phyloP scores from a whole-genome alignment of 1,140 invertebrate species.

The Antheraea mylitta region DNA sequence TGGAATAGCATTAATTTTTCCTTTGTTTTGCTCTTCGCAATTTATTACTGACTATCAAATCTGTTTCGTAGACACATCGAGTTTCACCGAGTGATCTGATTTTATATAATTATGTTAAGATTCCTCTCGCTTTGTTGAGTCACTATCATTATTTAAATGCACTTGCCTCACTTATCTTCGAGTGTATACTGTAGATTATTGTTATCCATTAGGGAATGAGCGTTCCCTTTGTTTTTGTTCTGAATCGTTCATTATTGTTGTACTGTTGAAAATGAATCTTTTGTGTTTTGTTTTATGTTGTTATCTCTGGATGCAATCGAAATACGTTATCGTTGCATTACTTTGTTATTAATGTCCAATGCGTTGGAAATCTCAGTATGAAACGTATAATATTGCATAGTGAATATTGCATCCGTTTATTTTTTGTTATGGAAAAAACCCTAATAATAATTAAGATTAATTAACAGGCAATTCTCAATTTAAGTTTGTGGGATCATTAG shows the following conservation, averaged over 20 bases:
- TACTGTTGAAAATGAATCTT: constrained; percentile 6
- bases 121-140: constrained; percentile 6
- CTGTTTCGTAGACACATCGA: neutral
- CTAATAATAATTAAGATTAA: no score
- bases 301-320: constrained; percentile 6
- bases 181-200: constrained; percentile 14
- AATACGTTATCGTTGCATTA: neutral
- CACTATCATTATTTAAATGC: constrained; percentile 12
- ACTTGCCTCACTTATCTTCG: constrained; percentile 6
- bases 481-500: no score
- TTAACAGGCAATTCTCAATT: no score
- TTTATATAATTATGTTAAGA: constrained; percentile 1
- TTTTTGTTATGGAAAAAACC: no score
- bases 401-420: neutral
- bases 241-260: constrained; percentile 6
- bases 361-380: neutral
- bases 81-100: constrained; percentile 5
- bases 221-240: constrained; percentile 13
- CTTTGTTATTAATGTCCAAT: neutral
- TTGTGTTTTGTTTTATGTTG: constrained; percentile 9
- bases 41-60: constrained; percentile 9
- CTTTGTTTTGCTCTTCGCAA: neutral
- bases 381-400: neutral
- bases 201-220: constrained; percentile 13
- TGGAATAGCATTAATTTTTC: neutral